A percentile compares a stretch with the other conserved stretches of the same genome.
These are phyloP conservation scores for Aethes cnicana DNA, from an alignment of 2,888 invertebrate genomes.

Conservation along the genomic window DNA sequence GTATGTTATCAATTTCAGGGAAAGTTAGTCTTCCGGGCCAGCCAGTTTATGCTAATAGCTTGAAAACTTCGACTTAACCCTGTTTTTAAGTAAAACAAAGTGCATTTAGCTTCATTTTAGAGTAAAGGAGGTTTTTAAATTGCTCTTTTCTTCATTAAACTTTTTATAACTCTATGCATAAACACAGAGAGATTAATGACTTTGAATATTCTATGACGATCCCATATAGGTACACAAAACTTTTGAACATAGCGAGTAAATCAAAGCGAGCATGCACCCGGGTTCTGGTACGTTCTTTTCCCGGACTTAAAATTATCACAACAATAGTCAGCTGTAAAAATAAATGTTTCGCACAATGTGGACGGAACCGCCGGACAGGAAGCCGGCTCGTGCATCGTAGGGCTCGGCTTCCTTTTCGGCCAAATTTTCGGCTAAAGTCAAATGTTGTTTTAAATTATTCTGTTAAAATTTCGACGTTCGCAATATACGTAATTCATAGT, in stretches of 20 bases:
- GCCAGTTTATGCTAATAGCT: conserved; percentile 23
- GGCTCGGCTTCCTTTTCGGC: conserved; percentile 11
- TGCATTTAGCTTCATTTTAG: conserved; percentile 19
- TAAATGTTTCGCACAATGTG: conserved; percentile 23
- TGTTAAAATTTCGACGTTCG: neutral
- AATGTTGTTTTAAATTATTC: neutral
- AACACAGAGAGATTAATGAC: neutral
- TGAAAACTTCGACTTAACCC: conserved; percentile 2
- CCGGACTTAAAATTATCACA: conserved; percentile 25
- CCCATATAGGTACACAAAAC: too few relatives aligned
- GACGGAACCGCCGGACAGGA: conserved; percentile 22
- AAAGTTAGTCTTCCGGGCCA: conserved; percentile 10
- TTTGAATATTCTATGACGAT: neutral
- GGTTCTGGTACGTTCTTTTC: conserved; percentile 3
- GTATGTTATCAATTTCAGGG: conserved; percentile 29
- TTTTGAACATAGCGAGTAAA: neutral
- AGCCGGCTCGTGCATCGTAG: conserved; percentile 15
- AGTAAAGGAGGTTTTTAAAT: conserved; percentile 13
- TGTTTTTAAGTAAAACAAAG: conserved; percentile 16
- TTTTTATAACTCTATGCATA: too few relatives aligned
- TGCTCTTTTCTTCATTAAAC: conserved; percentile 4
- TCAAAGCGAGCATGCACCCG: neutral
- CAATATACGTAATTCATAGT: neutral
- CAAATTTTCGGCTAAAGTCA: neutral
- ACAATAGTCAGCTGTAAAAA: conserved; percentile 27